These are phyloP conservation scores for Catocala sponsa DNA, from an alignment of 2,888 invertebrate genomes.

Conservation along the genomic window DNA sequence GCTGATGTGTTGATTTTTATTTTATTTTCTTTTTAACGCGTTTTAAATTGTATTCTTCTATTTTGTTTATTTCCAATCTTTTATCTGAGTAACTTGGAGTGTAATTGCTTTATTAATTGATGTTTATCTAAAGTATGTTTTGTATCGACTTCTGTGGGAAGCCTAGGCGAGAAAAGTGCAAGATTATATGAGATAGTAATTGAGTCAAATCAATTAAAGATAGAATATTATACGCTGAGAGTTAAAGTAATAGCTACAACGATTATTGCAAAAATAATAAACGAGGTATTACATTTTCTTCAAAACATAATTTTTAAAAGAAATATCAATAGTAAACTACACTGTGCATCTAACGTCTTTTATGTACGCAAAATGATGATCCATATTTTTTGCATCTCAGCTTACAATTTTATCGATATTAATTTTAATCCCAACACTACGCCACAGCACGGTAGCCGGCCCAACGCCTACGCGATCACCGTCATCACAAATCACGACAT, in stretches of 20 bases:
- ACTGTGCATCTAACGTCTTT: no score
- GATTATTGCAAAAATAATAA: no score
- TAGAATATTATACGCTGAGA: neutral
- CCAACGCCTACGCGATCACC: conserved; percentile 70
- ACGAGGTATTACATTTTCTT: no score
- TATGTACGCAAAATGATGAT: no score
- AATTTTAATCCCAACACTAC: conserved; percentile 44
- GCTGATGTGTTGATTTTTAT: conserved; percentile 35
- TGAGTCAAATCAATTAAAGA: neutral
- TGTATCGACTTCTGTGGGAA: conserved; percentile 2
- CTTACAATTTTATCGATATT: conserved; percentile 8
- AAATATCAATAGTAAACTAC: no score
- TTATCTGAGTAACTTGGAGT: conserved; percentile 1
- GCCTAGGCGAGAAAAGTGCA: neutral
- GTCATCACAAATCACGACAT: conserved; percentile 78
- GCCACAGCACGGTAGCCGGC: conserved; percentile 67
- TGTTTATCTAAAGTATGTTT: conserved; percentile 3
- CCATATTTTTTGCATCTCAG: no score
- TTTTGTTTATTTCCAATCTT: conserved; percentile 10
- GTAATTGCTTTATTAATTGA: conserved; percentile 17
- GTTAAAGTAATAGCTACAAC: neutral
- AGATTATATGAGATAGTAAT: neutral
- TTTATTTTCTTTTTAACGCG: conserved; percentile 22
- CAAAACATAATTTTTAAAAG: no score
- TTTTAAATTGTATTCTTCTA: conserved; percentile 8